These are phyloP conservation scores for Smutsia gigantea DNA, from an alignment of 2,797 vertebrate genomes.

Conservation along the genomic window DNA sequence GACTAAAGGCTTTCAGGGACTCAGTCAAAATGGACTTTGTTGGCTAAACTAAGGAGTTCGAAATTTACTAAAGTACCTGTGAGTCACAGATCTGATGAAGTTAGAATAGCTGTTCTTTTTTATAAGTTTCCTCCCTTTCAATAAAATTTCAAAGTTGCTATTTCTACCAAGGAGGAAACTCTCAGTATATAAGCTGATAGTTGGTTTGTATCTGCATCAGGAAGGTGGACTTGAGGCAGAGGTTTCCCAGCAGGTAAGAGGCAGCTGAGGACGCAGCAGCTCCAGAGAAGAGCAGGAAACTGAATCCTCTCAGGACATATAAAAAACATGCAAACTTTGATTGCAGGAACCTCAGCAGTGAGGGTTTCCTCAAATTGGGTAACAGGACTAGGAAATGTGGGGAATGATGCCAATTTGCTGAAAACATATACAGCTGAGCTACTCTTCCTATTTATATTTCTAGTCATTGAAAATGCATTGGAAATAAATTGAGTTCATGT, in stretches of 20 bases:
- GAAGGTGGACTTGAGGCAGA: neutral
- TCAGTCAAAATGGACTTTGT: neutral
- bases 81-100: neutral
- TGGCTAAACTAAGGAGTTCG: neutral
- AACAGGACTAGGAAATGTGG: neutral
- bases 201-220: too few species aligned
- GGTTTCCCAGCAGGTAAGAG: neutral
- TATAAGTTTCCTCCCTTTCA: neutral
- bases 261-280: neutral
- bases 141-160: neutral
- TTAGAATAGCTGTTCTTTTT: neutral
- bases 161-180: neutral
- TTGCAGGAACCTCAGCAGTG: neutral
- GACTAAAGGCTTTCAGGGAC: neutral
- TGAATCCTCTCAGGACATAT: too few species aligned
- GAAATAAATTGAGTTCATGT: neutral
- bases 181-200: accelerated
- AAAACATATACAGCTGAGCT: neutral
- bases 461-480: neutral
- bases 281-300: neutral
- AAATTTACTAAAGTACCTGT: neutral
- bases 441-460: neutral
- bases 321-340: neutral
- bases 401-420: neutral
- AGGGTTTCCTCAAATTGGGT: neutral